A percentile compares a stretch with the other conserved stretches of the same genome.
phyloP scores from a whole-genome alignment of 2,113 vertebrate species.

The Camarhynchus parvulus region DNA sequence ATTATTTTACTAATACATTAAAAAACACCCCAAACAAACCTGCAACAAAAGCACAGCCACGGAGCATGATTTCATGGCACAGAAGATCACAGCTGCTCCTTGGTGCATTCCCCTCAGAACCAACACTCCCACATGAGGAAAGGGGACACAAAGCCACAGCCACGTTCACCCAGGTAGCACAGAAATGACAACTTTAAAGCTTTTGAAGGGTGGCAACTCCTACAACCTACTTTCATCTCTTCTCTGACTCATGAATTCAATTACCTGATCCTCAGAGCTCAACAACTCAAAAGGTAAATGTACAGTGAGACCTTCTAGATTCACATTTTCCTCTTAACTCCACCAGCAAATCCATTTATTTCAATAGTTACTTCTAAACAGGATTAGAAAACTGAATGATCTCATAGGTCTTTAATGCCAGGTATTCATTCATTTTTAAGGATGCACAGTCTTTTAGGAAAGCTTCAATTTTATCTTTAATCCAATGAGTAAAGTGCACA shows the following conservation, averaged over 20 bases:
- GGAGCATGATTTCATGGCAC: background rate
- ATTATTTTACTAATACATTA: background rate
- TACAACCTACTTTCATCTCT: background rate
- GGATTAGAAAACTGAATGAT: background rate
- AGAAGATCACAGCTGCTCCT: background rate
- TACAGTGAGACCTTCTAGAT: background rate
- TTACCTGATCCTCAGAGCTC: background rate
- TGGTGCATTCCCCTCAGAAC: background rate
- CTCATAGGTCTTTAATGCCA: background rate
- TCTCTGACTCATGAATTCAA: background rate
- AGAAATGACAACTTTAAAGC: background rate
- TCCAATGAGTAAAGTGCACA: conserved; percentile 16
- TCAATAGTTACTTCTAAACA: conserved; percentile 12
- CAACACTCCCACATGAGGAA: accelerated
- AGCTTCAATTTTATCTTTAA: conserved; percentile 27
- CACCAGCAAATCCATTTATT: conserved; percentile 15
- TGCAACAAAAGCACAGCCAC: background rate
- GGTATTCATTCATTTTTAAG: background rate
- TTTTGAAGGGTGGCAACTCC: background rate
- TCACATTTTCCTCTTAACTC: background rate
- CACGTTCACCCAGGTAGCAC: background rate
- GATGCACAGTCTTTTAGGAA: background rate
- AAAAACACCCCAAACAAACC: background rate
- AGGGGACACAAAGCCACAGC: background rate
- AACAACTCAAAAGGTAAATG: conserved; percentile 1